Evolutionary conservation across 2,888 invertebrate species (phyloP), one percentile per base, ranked within the genome.

Genomic region (Graphium colonna): DNA sequence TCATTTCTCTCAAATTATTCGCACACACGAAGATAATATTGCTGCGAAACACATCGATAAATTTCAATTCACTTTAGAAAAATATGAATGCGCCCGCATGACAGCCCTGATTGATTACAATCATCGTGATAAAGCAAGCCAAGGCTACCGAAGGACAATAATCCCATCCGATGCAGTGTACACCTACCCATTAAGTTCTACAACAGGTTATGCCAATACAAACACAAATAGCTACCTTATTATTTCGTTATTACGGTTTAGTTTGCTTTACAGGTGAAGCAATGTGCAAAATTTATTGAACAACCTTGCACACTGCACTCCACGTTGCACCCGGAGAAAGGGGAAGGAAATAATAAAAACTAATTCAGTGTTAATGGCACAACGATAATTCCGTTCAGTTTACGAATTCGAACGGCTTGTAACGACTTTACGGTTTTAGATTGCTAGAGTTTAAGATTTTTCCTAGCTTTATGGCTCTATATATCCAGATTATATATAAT

Each of bases 131-230:
- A 79, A 79, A 68, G 72, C 69, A 21, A 79, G 73, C 77, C 86
- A 84, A 85, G 85, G 85, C 85, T 84, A 79, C 75, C 72, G 83
- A 85, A 86, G 85, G 84, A 84, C 84, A 86, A 76, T 77, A 80
- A 74, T 77, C 81, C 61, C 82, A 61, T 68, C 68, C 65, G 67
- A 63, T 62, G 47, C 17, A 49, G 33, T 46, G 54, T 55, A 55
- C 54, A 45, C 45, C 36, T 36, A 26, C 16, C 44, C 36, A 40
- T 41, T 21, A 12, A 50, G 45, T 38, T 16, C 10, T 13, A 31
- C 54, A 50, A 42, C 54, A 10, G 33, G 10, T n/a, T 3, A 10
- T 33, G 9, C 21, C 21, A 8, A 3, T 1, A 15, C n/a, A 1
- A 41, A 1, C 33, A 16, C 41, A 2, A 54, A 40, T 50, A 49